phyloP scores from a whole-genome alignment of 2,797 vertebrate species.

The Thalassophryne amazonica region DNA sequence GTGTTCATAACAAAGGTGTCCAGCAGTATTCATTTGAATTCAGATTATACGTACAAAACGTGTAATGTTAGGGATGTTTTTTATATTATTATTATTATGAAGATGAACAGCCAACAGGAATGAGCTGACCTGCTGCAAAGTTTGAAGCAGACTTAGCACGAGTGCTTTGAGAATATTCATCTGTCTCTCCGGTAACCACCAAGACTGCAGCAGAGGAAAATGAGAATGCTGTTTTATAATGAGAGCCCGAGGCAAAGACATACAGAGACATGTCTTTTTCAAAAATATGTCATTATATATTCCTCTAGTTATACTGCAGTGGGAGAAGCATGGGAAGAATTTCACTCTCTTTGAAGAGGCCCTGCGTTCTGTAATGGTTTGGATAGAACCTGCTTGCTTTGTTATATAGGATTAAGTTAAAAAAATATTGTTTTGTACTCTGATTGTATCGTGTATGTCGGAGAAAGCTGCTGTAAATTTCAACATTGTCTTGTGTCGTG shows the following conservation, averaged over 20 bases:
- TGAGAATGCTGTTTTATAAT: slow-evolving; percentile 74
- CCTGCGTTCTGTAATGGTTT: slow-evolving; percentile 46
- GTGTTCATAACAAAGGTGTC: too few relatives aligned
- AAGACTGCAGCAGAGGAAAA: slow-evolving; percentile 66
- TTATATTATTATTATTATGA: too few relatives aligned
- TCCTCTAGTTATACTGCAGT: slow-evolving; percentile 63
- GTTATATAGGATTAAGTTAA: slow-evolving; percentile 25
- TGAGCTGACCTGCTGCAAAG: slow-evolving; percentile 31
- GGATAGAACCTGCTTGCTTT: slow-evolving; percentile 32
- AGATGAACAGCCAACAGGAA: slow-evolving; percentile 14
- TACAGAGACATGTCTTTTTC: slow-evolving; percentile 68
- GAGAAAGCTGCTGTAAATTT: slow-evolving; percentile 7
- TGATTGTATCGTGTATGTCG: slow-evolving; percentile 14
- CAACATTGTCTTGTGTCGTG: slow-evolving; percentile 12
- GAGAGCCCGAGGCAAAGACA: slow-evolving; percentile 71
- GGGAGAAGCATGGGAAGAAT: slow-evolving; percentile 65
- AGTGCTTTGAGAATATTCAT: slow-evolving; percentile 57
- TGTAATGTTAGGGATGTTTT: too few relatives aligned
- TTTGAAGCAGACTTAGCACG: slow-evolving; percentile 15
- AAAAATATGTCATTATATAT: slow-evolving; percentile 75
- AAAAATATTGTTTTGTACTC: slow-evolving; percentile 28
- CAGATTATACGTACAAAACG: too few relatives aligned
- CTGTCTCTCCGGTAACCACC: slow-evolving; percentile 55
- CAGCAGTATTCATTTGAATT: slow-evolving; percentile 10
- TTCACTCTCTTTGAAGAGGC: slow-evolving; percentile 47